Percentiles rank a stretch among this genome's conserved stretches.
These are phyloP conservation scores for Drosophila pseudoananassae DNA, from an alignment of 1,140 invertebrate species.

Conservation along the genomic window DNA sequence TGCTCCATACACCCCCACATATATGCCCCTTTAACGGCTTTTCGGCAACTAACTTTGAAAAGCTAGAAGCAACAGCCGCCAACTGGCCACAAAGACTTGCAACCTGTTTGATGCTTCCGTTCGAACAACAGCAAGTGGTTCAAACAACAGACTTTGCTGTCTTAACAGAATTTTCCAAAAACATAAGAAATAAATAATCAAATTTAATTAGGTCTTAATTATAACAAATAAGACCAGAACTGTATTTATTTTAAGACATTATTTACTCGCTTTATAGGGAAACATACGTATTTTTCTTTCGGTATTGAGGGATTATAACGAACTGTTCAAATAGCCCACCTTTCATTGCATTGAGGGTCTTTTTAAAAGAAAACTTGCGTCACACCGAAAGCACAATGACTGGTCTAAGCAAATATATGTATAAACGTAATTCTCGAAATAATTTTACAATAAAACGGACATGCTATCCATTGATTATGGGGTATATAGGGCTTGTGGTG, in stretches of 20 bases:
- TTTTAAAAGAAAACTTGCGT: neutral
- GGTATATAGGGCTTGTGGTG: too few species aligned
- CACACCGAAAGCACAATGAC: neutral
- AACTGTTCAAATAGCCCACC: neutral
- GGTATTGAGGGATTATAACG: neutral
- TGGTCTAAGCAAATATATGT: neutral
- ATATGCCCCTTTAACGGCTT: neutral
- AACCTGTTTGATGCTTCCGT: conserved; percentile 7
- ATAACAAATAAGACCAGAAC: neutral
- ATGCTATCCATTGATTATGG: too few species aligned
- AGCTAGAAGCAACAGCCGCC: conserved; percentile 12
- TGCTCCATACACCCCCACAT: neutral
- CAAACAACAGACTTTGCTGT: neutral
- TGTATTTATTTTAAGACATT: neutral
- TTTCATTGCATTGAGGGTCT: neutral
- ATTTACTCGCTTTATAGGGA: neutral
- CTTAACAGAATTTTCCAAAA: conserved; percentile 5
- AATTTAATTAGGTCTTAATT: neutral
- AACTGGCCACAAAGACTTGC: neutral
- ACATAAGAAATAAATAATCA: neutral
- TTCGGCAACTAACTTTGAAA: neutral
- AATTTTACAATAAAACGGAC: too few species aligned
- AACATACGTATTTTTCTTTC: neutral
- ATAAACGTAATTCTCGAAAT: neutral
- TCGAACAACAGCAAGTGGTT: conserved; percentile 13